These are phyloP conservation scores for Tenthredo notha DNA, from an alignment of 2,888 invertebrate genomes.

Conservation along the genomic window DNA sequence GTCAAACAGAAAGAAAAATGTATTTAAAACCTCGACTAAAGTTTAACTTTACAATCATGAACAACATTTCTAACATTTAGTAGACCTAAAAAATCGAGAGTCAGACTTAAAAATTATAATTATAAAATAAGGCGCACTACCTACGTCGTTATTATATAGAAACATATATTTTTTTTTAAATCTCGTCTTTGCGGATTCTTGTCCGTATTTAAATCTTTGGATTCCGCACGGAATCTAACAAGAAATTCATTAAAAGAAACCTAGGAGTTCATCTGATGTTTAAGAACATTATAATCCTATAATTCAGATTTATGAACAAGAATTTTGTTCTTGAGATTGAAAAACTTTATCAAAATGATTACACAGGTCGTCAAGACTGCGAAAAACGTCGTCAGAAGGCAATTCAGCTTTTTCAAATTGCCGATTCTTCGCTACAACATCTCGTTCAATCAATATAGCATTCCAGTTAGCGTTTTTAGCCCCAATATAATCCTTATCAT, in stretches of 20 bases:
- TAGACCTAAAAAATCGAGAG: background rate
- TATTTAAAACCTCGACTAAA: background rate
- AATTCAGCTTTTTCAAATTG: conserved; percentile 57
- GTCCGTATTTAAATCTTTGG: background rate
- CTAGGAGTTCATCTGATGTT: background rate
- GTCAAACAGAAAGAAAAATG: background rate
- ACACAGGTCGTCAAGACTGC: conserved; percentile 67
- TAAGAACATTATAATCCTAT: background rate
- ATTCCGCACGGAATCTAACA: background rate
- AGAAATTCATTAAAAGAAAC: background rate
- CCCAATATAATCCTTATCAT: conserved; percentile 88
- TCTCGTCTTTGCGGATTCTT: background rate
- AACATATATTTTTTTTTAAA: background rate
- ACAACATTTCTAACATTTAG: background rate
- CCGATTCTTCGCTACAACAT: conserved; percentile 54
- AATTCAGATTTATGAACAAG: background rate
- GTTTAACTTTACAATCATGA: background rate
- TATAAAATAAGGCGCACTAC: background rate
- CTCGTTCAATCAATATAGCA: conserved; percentile 79
- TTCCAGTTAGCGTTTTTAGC: conserved; percentile 89
- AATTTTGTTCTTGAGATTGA: background rate
- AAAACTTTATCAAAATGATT: conserved; percentile 61
- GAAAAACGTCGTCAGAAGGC: conserved; percentile 61
- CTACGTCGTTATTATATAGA: background rate
- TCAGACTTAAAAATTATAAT: background rate